These are phyloP conservation scores for Heteropelma amictum DNA, from an alignment of 2,888 invertebrate genomes.

Conservation along the genomic window DNA sequence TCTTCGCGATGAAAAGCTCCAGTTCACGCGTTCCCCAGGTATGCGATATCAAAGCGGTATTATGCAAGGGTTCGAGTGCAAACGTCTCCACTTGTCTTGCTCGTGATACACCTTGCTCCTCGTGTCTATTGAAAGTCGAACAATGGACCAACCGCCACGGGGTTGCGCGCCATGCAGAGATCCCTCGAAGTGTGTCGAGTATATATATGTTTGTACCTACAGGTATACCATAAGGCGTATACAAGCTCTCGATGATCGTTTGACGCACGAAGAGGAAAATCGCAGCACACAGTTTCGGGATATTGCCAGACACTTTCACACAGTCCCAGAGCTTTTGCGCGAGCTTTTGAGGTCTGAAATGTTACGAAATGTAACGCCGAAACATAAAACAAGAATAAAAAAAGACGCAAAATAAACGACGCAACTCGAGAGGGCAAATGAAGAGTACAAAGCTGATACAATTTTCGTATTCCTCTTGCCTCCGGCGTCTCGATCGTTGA, in stretches of 20 bases:
- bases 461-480: conserved; percentile 27
- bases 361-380: too few relatives aligned
- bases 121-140: conserved; percentile 50
- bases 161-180: conserved; percentile 36
- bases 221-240: background rate
- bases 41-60: conserved; percentile 38
- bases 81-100: conserved; percentile 13
- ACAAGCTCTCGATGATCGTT: conserved; percentile 37
- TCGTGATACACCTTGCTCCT: conserved; percentile 14
- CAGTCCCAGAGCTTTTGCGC: conserved; percentile 27
- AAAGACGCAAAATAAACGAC: conserved; percentile 9
- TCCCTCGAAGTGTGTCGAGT: conserved; percentile 40
- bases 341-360: conserved; percentile 1
- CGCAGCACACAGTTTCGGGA: conserved; percentile 11
- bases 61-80: conserved; percentile 10
- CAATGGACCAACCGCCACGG: conserved; percentile 51
- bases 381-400: background rate
- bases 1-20: conserved; percentile 9
- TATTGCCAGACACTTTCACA: conserved; percentile 40
- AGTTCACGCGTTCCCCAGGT: conserved; percentile 20
- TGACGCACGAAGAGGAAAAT: conserved; percentile 11
- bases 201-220: background rate
- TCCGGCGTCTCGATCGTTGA: background rate
- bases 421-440: background rate
- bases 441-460: conserved; percentile 14